These are phyloP conservation scores for Epicauta chinensis DNA, from an alignment of 1,140 invertebrate species.

Conservation along the genomic window DNA sequence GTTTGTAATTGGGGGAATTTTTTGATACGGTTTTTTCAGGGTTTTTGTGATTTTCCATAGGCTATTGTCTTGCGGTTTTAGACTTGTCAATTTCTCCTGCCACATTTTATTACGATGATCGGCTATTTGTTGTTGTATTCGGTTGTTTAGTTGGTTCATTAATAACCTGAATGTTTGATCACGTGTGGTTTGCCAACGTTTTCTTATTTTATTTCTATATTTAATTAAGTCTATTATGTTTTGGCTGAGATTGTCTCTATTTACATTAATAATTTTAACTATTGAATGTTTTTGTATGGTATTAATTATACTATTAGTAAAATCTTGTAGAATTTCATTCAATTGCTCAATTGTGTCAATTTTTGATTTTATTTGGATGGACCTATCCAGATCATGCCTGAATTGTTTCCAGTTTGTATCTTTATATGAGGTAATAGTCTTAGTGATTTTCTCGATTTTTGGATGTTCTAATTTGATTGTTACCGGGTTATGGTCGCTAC, in stretches of 20 bases:
- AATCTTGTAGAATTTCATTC: too few relatives aligned
- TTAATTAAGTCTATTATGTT: too few relatives aligned
- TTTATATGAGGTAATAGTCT: not conserved
- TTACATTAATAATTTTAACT: too few relatives aligned
- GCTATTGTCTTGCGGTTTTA: not conserved
- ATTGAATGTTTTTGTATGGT: too few relatives aligned
- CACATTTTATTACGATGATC: not conserved
- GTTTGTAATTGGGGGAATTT: not conserved
- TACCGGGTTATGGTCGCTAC: not conserved
- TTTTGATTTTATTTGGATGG: too few relatives aligned
- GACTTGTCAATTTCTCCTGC: not conserved
- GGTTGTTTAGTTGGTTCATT: not conserved
- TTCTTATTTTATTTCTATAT: not conserved
- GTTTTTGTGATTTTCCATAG: not conserved
- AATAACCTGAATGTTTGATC: not conserved
- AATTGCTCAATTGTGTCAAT: too few relatives aligned
- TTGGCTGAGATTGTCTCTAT: too few relatives aligned
- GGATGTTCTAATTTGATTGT: not conserved
- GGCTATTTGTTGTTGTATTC: not conserved
- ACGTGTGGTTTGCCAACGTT: not conserved
- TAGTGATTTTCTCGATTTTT: not conserved
- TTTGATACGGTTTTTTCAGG: not conserved
- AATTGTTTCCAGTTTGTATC: not conserved
- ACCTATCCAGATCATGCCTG: not conserved
- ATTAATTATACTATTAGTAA: too few relatives aligned